A percentile compares a stretch with the other conserved stretches of the same genome.
Conservation (phyloP, 2,888 invertebrate species). For the Rosalia funebris region DNA sequence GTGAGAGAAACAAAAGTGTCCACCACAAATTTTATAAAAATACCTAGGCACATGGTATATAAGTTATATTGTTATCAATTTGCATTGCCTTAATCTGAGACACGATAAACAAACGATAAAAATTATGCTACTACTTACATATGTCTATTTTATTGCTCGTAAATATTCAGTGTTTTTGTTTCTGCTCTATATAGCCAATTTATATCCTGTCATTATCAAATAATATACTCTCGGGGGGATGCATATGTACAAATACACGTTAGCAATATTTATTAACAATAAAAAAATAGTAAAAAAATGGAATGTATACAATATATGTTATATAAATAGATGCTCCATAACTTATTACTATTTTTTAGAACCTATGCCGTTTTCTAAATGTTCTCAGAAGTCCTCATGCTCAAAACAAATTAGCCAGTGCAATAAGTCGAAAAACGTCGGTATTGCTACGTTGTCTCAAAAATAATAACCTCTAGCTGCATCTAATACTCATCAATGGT, state of each 20-base stretch:
- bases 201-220: slow-evolving; percentile 2
- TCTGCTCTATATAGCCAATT: slow-evolving; percentile 10
- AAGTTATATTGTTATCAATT: neutral
- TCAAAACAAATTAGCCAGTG: slow-evolving; percentile 29
- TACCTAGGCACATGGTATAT: slow-evolving; percentile 4
- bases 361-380: slow-evolving; percentile 7
- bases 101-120: slow-evolving; percentile 16
- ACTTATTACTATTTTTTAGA: neutral
- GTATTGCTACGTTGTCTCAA: slow-evolving; percentile 2
- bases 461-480: no score
- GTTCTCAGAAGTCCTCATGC: neutral
- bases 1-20: no score
- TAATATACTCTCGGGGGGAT: slow-evolving; percentile 16
- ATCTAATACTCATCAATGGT: neutral
- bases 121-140: slow-evolving; percentile 19
- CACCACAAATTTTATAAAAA: neutral
- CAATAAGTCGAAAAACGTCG: slow-evolving; percentile 21
- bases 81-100: slow-evolving; percentile 11
- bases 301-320: slow-evolving; percentile 16
- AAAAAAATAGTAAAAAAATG: slow-evolving; percentile 16
- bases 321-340: slow-evolving; percentile 16
- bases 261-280: slow-evolving; percentile 11
- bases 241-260: slow-evolving; percentile 15
- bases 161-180: slow-evolving; percentile 20
- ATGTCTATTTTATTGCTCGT: slow-evolving; percentile 27